Conservation (phyloP, 1,140 invertebrate species). For the Subanguina moxae region DNA sequence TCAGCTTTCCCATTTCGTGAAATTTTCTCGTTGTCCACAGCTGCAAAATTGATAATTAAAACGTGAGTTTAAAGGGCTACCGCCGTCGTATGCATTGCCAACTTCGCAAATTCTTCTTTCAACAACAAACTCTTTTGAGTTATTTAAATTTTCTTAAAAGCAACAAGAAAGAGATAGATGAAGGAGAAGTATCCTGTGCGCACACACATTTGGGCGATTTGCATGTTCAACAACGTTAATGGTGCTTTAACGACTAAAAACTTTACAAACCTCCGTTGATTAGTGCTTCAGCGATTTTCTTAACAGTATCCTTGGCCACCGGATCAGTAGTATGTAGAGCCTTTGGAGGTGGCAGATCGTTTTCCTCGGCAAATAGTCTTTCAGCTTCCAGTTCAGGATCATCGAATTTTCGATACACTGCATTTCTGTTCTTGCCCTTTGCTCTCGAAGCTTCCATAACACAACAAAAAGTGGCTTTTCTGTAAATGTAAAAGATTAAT, state of each 20-base stretch:
- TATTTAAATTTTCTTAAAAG: no score
- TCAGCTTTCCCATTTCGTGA: conserved; percentile 41
- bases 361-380: conserved; percentile 43
- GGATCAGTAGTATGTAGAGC: conserved; percentile 18
- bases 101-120: no score
- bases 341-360: conserved; percentile 32
- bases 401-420: not conserved
- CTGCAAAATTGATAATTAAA: not conserved
- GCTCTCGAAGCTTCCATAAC: not conserved
- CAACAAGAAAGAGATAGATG: no score
- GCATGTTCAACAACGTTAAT: no score
- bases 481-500: not conserved
- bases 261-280: conserved; percentile 1
- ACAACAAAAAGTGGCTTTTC: not conserved
- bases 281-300: conserved; percentile 31
- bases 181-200: no score
- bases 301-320: conserved; percentile 13
- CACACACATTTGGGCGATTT: no score
- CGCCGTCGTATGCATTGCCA: no score
- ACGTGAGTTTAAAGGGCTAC: not conserved
- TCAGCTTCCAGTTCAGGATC: conserved; percentile 30
- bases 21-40: not conserved
- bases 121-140: no score
- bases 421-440: conserved; percentile 7
- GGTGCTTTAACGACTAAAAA: not conserved